Evolutionary conservation across 1,140 invertebrate genomes (phyloP), one percentile per base, ranked within the genome.

Genomic region (Cotesia vestalis): DNA sequence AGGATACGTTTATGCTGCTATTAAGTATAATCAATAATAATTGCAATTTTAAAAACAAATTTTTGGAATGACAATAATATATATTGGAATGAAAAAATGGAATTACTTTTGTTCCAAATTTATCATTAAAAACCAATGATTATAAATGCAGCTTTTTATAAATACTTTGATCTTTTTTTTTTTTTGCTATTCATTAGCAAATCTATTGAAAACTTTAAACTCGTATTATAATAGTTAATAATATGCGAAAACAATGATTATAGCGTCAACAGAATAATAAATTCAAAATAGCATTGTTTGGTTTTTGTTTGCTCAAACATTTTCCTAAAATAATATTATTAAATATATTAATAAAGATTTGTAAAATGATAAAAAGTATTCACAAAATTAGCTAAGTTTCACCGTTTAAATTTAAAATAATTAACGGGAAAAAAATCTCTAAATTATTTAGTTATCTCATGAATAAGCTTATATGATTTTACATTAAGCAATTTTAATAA

Each of bases 361-460:
- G 34, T 61, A 27, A 61, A 61, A 34, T 12, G 60, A 61, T 61
- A 61, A 61, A 61, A 61, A 61, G 60, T 61, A 61, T 61, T 61
- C 34, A 36, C 17, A 61, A 34, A 61, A 34, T 36, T 61, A 34
- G 11, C 20, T 61, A 27, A 27, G 5, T 61, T 61, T 12, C 20
- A 36, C 60, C n/a, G 12, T 34, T 27, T 61, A n/a, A 5, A 6
- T 9, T 57, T 20, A n/a, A 17, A 20, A n/a, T 46, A 46, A 46
- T 9, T 46, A 46, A 46, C 40, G 40, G 40, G 40, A 46, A 46
- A 46, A 46, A 9, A 9, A 9, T 46, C 11, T 46, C 40, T 46
- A 46, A 46, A 46, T 12, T 66, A 53, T 20, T 20, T 66, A 17
- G n/a, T 66, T 66, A 3, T 14, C 17, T 66, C 17, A 52, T 36